phyloP scores from a whole-genome alignment of 2,113 vertebrate genomes.

The Mus musculus region DNA sequence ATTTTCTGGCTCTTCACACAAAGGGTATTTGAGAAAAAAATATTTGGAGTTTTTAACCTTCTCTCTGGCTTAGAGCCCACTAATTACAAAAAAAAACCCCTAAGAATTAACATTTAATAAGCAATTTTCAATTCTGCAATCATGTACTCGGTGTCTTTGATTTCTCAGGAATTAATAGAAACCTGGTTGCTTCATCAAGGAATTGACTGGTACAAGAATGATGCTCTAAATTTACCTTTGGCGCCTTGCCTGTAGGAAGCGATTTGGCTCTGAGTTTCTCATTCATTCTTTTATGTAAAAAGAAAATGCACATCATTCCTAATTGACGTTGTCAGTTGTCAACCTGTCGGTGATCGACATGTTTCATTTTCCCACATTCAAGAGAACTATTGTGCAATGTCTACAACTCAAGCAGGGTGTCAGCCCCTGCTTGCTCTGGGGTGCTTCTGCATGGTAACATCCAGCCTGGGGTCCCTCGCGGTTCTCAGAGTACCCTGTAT shows the following conservation, averaged over 20 bases:
- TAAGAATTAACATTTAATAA: neutral
- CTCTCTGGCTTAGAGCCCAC: neutral
- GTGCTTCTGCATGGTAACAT: accelerated
- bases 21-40: slow-evolving; percentile 2
- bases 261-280: neutral
- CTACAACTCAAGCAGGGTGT: neutral
- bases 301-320: neutral
- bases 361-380: slow-evolving; percentile 12
- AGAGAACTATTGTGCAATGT: neutral
- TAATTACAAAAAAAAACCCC: neutral
- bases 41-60: neutral
- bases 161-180: neutral
- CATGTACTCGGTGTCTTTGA: neutral
- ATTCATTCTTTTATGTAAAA: neutral
- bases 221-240: neutral
- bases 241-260: neutral
- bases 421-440: neutral
- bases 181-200: neutral
- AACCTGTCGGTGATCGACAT: neutral
- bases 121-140: slow-evolving; percentile 25
- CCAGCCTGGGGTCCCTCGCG: accelerated
- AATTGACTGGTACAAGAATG: neutral
- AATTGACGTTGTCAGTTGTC: slow-evolving; percentile 33
- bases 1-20: slow-evolving; percentile 23
- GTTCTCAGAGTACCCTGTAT: accelerated